Conservation (phyloP, 2,888 invertebrate species). For the Melolontha melolontha region DNA sequence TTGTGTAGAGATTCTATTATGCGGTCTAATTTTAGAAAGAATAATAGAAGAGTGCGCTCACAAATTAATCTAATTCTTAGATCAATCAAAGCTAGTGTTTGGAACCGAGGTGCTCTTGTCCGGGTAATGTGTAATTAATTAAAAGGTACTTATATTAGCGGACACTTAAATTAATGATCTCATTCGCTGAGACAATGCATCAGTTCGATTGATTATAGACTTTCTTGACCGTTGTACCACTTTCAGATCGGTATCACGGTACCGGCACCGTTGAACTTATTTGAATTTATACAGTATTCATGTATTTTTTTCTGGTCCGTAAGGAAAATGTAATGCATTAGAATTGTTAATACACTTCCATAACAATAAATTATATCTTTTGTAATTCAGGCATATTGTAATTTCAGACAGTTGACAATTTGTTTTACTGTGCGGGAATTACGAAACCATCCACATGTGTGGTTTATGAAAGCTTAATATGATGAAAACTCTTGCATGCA, state of each 20-base stretch:
- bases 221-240: constrained; percentile 44
- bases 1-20: no score
- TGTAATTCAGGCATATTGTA: constrained; percentile 51
- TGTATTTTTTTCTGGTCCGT: constrained; percentile 47
- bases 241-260: constrained; percentile 45
- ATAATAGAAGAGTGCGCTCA: no score
- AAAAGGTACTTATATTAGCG: constrained; percentile 47
- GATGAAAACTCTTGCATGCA: no score
- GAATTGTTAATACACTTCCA: constrained; percentile 50
- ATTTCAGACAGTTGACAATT: constrained; percentile 49
- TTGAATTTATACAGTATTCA: constrained; percentile 52
- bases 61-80: constrained; percentile 46
- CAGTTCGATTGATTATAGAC: constrained; percentile 49
- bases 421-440: constrained; percentile 44
- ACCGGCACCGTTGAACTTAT: constrained; percentile 45
- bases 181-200: constrained; percentile 49
- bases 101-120: constrained; percentile 39
- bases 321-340: constrained; percentile 43
- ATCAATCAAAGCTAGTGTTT: constrained; percentile 45
- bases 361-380: constrained; percentile 52
- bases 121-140: constrained; percentile 49
- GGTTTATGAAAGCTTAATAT: neutral
- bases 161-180: constrained; percentile 49
- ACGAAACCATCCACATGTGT: constrained; percentile 42
- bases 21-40: no score